Percentiles rank a stretch among this genome's conserved stretches.
phyloP scores from a whole-genome alignment of 2,888 invertebrate genomes.

The Platycheirus rosarum region DNA sequence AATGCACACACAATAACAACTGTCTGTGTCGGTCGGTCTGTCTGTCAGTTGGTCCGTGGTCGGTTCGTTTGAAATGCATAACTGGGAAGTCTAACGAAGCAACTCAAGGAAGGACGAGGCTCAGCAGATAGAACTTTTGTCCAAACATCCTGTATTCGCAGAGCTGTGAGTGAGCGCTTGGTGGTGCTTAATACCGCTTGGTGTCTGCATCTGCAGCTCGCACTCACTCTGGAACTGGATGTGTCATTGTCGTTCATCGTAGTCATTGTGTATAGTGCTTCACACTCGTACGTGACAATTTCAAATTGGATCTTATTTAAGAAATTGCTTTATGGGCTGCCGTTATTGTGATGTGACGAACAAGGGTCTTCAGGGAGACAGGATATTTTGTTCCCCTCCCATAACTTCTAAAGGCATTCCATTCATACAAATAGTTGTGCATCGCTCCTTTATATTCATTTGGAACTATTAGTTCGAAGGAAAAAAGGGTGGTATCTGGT shows the following conservation, averaged over 20 bases:
- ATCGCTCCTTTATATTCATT: constrained; percentile 38
- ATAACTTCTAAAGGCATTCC: constrained; percentile 19
- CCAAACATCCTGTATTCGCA: constrained; percentile 16
- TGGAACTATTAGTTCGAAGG: constrained; percentile 31
- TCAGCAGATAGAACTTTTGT: constrained; percentile 15
- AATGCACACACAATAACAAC: neutral
- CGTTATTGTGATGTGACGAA: constrained; percentile 19
- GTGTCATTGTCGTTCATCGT: constrained; percentile 13
- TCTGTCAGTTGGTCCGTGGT: constrained; percentile 48
- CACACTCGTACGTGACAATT: constrained; percentile 68
- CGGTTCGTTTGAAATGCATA: constrained; percentile 67
- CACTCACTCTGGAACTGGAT: no score
- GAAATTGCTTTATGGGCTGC: constrained; percentile 38
- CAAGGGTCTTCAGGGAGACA: constrained; percentile 31
- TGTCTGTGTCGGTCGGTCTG: no score
- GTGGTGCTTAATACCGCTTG: constrained; percentile 41
- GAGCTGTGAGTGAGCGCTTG: neutral
- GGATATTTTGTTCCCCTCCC: neutral
- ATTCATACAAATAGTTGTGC: constrained; percentile 22
- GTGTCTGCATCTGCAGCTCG: constrained; percentile 29
- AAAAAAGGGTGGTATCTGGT: constrained; percentile 8
- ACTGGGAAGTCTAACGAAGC: constrained; percentile 5
- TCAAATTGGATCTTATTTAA: constrained; percentile 69
- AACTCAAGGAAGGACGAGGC: neutral
- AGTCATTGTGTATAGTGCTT: constrained; percentile 27